phyloP scores from a whole-genome alignment of 2,888 invertebrate genomes.

The Colostygia pectinataria region DNA sequence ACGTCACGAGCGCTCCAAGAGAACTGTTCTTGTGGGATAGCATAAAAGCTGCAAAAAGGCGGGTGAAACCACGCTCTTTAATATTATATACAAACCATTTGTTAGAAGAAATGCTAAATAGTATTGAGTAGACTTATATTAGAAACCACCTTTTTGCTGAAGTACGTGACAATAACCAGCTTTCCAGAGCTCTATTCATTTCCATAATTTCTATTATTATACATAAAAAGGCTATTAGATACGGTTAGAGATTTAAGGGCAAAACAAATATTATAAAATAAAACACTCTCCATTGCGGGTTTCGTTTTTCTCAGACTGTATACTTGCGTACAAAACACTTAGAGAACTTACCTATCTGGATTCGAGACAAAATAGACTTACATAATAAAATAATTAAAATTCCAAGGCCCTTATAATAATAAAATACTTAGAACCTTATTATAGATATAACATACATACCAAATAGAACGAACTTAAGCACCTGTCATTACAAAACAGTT shows the following conservation, averaged over 20 bases:
- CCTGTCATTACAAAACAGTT: conserved; percentile 19
- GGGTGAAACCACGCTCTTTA: too few species aligned
- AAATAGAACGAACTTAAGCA: conserved; percentile 5
- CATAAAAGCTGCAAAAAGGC: too few species aligned
- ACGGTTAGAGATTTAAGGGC: conserved; percentile 42
- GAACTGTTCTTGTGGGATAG: too few species aligned
- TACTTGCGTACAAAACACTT: conserved; percentile 30
- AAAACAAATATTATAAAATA: conserved; percentile 54
- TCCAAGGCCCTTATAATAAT: too few species aligned
- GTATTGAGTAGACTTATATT: conserved; percentile 13
- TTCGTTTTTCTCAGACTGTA: conserved; percentile 42
- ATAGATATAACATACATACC: neutral
- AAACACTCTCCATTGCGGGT: conserved; percentile 47
- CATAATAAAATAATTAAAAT: too few species aligned
- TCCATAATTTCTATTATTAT: conserved; percentile 35
- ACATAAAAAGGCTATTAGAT: conserved; percentile 47
- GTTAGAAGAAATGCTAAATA: neutral
- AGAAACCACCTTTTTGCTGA: conserved; percentile 22
- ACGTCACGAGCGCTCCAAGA: too few species aligned
- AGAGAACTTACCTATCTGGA: too few species aligned
- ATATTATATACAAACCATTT: too few species aligned
- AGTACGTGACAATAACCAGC: conserved; percentile 33
- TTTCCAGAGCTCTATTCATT: conserved; percentile 30
- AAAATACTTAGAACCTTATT: too few species aligned
- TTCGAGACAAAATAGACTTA: too few species aligned